A percentile compares a stretch with the other conserved stretches of the same genome.
phyloP scores from a whole-genome alignment of 2,888 invertebrate species.

The Morpho achilles region DNA sequence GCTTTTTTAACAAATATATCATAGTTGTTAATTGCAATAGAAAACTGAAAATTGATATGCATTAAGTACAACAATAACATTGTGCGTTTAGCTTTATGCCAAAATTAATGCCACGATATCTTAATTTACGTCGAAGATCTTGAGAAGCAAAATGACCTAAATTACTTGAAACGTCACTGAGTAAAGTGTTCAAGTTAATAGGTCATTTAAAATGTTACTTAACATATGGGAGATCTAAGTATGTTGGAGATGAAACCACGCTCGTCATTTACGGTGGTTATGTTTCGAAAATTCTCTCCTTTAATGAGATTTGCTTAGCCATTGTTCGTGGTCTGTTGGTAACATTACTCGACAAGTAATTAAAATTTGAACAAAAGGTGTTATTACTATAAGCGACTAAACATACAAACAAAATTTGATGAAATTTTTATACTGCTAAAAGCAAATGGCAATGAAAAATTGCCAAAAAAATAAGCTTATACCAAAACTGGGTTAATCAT shows the following conservation, averaged over 20 bases:
- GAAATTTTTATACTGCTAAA: too few species aligned
- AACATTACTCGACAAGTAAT: too few species aligned
- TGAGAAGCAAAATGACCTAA: slow-evolving; percentile 16
- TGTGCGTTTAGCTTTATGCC: slow-evolving; percentile 18
- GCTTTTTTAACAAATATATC: too few species aligned
- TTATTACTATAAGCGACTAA: too few species aligned
- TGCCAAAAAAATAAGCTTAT: too few species aligned
- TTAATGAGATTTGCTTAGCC: slow-evolving; percentile 1
- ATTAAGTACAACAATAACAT: too few species aligned
- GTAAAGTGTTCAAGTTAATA: slow-evolving; percentile 10
- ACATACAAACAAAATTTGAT: too few species aligned
- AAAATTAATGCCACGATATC: slow-evolving; percentile 28
- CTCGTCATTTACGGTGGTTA: slow-evolving; percentile 2
- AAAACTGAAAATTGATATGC: too few species aligned
- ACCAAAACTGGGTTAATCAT: too few species aligned
- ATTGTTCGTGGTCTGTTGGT: not conserved
- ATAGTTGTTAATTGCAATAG: too few species aligned
- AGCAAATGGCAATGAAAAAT: too few species aligned
- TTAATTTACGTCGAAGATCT: slow-evolving; percentile 33
- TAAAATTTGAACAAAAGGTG: too few species aligned
- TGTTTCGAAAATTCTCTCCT: not conserved
- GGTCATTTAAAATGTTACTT: slow-evolving; percentile 16
- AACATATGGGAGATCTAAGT: slow-evolving; percentile 23
- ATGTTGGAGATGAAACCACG: slow-evolving; percentile 16
- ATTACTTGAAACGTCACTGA: slow-evolving; percentile 24